Base-by-base conservation (phyloP, 2,888 invertebrate species). In the Ormyrus labotus region DNA sequence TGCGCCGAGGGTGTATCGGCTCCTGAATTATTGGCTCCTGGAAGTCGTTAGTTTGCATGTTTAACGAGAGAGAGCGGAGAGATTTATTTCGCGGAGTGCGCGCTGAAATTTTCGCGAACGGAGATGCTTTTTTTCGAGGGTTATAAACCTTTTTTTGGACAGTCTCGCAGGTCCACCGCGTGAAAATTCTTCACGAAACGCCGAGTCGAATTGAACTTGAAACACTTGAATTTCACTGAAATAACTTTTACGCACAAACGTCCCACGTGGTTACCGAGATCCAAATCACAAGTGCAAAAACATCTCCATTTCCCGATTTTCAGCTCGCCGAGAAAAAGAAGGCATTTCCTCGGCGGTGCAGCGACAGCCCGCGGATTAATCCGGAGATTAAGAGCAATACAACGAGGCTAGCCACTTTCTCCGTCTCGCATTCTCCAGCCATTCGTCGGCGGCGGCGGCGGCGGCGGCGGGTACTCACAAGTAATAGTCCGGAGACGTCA, bases 381-480 rank as follows among this genome's bases (percentile, higher is more conserved):
- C 78, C 70, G 70, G 78, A 55, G 78, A 81, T 81, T 81, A 74
- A 78, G 81, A 81, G 70, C 81, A 81, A 63, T 64, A 51, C 19
- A 71, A 72, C 5, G 53, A 50, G 75, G 69, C 70, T 68, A 78
- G 63, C 69, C 19, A 55, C 60, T 34, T 45, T 63, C 19, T 51
- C 47, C 55, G 13, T 53, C 34, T 50, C 63, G 8, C 61, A 55
- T 50, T 8, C 65, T 67, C 51, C 61, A 13, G 34, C 4, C 19
- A 19, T 10, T 34, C 60, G 50, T 45, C 57, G 19, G 19, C 19
- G 19, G 19, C 19, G 19, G 11, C 10, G 19, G 11, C 10, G 10
- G 13, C 19, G 19, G 34, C 34, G 34, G 34, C 9, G 6, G 55
- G 48, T 53, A 77, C 77, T 77, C 64, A 77, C 70, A 64, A 64